These are phyloP conservation scores for Philypnodon macrostomus DNA, from an alignment of 2,797 vertebrate genomes.

Conservation along the genomic window DNA sequence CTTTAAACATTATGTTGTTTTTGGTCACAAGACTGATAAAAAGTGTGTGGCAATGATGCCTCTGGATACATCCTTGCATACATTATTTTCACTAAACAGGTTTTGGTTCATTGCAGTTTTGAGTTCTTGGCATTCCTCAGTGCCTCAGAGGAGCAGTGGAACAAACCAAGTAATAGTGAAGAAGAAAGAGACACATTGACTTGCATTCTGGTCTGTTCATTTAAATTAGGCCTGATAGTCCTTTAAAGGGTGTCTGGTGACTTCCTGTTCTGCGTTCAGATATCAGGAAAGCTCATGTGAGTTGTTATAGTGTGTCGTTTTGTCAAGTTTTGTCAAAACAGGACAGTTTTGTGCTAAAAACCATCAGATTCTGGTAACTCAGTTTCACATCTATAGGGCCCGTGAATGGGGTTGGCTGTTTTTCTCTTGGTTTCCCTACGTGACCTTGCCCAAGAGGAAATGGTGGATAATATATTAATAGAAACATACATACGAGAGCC, in stretches of 20 bases:
- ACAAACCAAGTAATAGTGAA: background rate
- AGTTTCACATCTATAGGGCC: background rate
- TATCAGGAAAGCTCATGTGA: constrained; percentile 2
- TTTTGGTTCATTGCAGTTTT: constrained; percentile 25
- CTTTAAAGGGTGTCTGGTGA: background rate
- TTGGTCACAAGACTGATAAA: constrained; percentile 4
- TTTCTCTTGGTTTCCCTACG: constrained; percentile 2
- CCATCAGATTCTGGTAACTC: background rate
- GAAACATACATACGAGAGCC: background rate
- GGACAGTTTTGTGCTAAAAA: background rate
- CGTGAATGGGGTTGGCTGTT: background rate
- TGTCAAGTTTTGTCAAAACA: background rate
- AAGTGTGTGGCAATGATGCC: background rate
- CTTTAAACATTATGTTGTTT: background rate
- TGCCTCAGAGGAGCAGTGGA: constrained; percentile 17
- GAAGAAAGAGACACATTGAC: constrained; percentile 10
- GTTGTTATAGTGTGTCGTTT: background rate
- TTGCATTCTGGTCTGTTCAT: background rate
- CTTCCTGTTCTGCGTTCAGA: constrained; percentile 4
- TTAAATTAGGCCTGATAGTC: background rate
- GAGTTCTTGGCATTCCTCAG: constrained; percentile 45
- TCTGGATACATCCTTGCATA: constrained; percentile 18
- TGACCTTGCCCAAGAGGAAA: constrained; percentile 6
- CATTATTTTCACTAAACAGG: constrained; percentile 32
- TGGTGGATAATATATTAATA: constrained; percentile 1